phyloP scores from a whole-genome alignment of 1,140 invertebrate genomes.

The Fopius arisanus region DNA sequence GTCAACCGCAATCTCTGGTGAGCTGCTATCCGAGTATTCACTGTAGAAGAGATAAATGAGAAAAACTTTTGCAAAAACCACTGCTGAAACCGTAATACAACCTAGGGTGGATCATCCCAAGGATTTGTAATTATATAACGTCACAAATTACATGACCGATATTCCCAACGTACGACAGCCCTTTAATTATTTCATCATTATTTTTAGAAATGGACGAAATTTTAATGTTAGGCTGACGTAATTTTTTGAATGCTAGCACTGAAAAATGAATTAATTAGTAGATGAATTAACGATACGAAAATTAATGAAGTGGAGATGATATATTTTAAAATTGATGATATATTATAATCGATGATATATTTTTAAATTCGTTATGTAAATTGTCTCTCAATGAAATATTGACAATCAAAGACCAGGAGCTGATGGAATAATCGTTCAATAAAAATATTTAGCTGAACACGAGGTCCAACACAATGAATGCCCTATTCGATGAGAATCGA shows the following conservation, averaged over 20 bases:
- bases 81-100: background rate
- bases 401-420: background rate
- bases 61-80: background rate
- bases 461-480: background rate
- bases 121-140: background rate
- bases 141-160: conserved; percentile 1
- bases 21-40: background rate
- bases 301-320: no score
- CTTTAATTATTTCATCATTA: no score
- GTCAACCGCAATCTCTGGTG: background rate
- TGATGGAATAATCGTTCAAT: background rate
- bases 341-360: no score
- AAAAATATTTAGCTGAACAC: background rate
- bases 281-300: no score
- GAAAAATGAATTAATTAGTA: no score
- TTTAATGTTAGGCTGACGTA: no score
- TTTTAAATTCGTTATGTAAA: no score
- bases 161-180: background rate
- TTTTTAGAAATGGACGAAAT: background rate
- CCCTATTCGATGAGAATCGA: background rate
- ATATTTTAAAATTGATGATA: no score
- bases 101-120: background rate
- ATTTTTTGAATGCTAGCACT: no score
- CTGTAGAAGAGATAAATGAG: background rate
- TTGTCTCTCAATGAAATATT: background rate